Percentiles rank a stretch among this genome's conserved stretches.
These are phyloP conservation scores for Hozukius guyotensis DNA, from an alignment of 2,797 vertebrate species.

Conservation along the genomic window DNA sequence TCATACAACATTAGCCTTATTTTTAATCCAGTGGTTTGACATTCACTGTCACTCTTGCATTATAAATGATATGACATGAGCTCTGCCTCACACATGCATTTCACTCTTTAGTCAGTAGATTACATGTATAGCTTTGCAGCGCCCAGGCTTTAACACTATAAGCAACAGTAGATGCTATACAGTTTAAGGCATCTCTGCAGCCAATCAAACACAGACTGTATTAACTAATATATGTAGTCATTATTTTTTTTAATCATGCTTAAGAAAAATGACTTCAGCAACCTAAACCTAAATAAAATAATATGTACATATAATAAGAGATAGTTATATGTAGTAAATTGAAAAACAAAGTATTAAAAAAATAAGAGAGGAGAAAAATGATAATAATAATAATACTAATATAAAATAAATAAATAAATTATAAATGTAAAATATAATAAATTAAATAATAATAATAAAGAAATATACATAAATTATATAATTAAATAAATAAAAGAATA, in stretches of 20 bases:
- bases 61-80: neutral
- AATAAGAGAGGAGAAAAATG: too few relatives aligned
- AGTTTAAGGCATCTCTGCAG: neutral
- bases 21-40: neutral
- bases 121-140: neutral
- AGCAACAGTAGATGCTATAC: neutral
- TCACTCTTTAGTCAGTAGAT: neutral
- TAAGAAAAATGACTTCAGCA: too few relatives aligned
- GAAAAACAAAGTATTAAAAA: too few relatives aligned
- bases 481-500: too few relatives aligned
- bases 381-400: too few relatives aligned
- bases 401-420: too few relatives aligned
- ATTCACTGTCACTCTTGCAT: neutral
- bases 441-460: too few relatives aligned
- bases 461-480: too few relatives aligned
- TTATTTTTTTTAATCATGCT: too few relatives aligned
- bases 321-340: too few relatives aligned
- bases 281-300: neutral
- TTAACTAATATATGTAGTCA: neutral
- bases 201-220: neutral
- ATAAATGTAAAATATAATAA: too few relatives aligned
- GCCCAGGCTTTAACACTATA: neutral
- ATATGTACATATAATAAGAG: neutral
- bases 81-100: neutral
- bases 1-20: neutral